Conservation (phyloP, 2,888 invertebrate species). For the Griposia aprilina region DNA sequence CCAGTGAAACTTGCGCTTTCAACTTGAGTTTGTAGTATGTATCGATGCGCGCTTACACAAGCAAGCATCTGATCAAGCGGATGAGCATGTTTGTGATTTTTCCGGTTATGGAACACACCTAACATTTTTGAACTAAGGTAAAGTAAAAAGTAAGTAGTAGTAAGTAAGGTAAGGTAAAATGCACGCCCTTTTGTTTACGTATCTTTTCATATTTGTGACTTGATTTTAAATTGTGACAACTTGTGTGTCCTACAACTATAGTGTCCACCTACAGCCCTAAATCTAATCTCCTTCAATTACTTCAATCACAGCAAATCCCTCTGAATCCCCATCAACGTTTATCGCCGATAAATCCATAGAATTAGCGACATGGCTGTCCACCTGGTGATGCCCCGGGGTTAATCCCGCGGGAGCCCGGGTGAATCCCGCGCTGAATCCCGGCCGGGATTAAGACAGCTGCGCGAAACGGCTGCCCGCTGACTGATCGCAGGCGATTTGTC, state of each 20-base stretch:
- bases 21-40: neutral
- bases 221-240: neutral
- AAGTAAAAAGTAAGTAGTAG: too few relatives aligned
- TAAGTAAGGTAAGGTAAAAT: too few relatives aligned
- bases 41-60: neutral
- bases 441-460: constrained; percentile 69
- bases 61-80: neutral
- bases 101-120: neutral
- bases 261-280: neutral
- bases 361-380: constrained; percentile 63
- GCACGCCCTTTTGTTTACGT: neutral
- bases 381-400: constrained; percentile 62
- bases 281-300: constrained; percentile 43
- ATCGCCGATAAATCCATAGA: constrained; percentile 62
- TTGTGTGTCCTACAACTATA: neutral
- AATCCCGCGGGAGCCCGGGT: constrained; percentile 55
- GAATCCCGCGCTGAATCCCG: constrained; percentile 44
- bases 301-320: constrained; percentile 42
- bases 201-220: neutral
- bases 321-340: constrained; percentile 55
- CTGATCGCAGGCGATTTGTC: constrained; percentile 74
- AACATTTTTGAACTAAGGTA: neutral
- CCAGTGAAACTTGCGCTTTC: neutral
- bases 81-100: too few relatives aligned
- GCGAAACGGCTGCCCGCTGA: constrained; percentile 66